Evolutionary conservation across 2,113 vertebrate species (phyloP).

Genomic region (Clarias macrocephalus): DNA sequence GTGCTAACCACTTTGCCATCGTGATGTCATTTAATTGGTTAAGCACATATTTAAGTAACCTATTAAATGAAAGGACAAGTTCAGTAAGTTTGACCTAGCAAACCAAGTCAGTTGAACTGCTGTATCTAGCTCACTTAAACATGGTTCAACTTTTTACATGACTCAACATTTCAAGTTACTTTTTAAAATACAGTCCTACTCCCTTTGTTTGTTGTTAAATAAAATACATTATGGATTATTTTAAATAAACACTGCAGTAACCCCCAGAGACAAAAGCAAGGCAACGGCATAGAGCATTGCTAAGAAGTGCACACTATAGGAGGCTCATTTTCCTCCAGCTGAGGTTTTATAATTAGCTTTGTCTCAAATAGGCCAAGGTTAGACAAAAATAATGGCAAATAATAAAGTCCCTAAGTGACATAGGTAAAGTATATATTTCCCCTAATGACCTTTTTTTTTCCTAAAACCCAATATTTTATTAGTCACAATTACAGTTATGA

Average conservation of each 20-base stretch:
- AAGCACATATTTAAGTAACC: too few relatives aligned
- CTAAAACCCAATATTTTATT: background rate
- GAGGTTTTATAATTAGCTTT: conserved; percentile 51
- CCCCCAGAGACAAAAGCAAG: background rate
- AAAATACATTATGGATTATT: background rate
- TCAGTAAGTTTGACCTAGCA: too few relatives aligned
- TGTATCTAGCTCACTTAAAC: too few relatives aligned
- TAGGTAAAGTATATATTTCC: conserved; percentile 3
- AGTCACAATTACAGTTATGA: background rate
- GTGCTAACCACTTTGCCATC: too few relatives aligned
- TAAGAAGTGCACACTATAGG: conserved; percentile 5
- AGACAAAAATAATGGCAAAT: background rate
- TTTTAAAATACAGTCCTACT: too few relatives aligned
- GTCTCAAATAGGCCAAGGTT: conserved; percentile 53
- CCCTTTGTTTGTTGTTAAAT: background rate
- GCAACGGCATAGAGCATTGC: background rate
- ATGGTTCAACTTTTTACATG: too few relatives aligned
- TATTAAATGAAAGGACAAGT: too few relatives aligned
- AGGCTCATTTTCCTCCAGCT: conserved; percentile 2
- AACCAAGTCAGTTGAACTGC: too few relatives aligned
- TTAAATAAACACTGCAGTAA: background rate
- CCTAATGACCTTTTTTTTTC: background rate
- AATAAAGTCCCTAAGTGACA: background rate
- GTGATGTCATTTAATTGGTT: too few relatives aligned
- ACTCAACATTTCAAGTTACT: background rate